phyloP scores from a whole-genome alignment of 2,797 vertebrate species.

The Chrosomus eos region DNA sequence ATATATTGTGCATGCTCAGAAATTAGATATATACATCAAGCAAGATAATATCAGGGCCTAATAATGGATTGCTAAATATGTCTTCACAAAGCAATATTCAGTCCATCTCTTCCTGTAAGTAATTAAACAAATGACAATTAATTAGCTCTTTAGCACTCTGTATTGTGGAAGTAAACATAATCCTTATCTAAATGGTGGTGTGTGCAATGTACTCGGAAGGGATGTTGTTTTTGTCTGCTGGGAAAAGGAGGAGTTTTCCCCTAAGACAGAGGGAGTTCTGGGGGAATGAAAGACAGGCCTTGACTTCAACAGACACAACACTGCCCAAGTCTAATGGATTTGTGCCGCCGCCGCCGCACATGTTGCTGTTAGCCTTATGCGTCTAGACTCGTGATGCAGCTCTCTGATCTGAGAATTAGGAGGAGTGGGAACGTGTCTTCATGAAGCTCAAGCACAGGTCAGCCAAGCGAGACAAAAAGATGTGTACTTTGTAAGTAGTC shows the following conservation, averaged over 20 bases:
- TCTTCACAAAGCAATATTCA: not conserved
- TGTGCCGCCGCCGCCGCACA: not conserved
- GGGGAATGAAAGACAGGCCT: constrained; percentile 39
- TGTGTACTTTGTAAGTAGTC: not conserved
- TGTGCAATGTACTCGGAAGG: constrained; percentile 19
- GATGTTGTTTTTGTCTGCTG: constrained; percentile 29
- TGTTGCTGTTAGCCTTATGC: constrained; percentile 15
- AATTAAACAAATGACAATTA: not conserved
- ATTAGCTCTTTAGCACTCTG: not conserved
- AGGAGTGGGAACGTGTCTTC: constrained; percentile 14
- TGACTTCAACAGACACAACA: constrained; percentile 16
- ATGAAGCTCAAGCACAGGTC: constrained; percentile 1
- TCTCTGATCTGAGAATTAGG: constrained; percentile 18
- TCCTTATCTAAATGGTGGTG: not conserved
- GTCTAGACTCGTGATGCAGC: not conserved
- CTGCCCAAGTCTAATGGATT: not conserved
- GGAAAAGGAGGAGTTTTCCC: constrained; percentile 38
- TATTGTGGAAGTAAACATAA: not conserved
- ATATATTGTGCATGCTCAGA: not conserved
- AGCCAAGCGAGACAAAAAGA: not conserved
- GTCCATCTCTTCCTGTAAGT: not conserved
- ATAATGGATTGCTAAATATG: constrained; percentile 2
- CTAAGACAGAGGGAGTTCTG: constrained; percentile 2
- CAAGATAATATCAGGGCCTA: not conserved
- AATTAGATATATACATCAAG: not conserved